Conservation (phyloP, 2,888 invertebrate species). For the Sturmia bella region DNA sequence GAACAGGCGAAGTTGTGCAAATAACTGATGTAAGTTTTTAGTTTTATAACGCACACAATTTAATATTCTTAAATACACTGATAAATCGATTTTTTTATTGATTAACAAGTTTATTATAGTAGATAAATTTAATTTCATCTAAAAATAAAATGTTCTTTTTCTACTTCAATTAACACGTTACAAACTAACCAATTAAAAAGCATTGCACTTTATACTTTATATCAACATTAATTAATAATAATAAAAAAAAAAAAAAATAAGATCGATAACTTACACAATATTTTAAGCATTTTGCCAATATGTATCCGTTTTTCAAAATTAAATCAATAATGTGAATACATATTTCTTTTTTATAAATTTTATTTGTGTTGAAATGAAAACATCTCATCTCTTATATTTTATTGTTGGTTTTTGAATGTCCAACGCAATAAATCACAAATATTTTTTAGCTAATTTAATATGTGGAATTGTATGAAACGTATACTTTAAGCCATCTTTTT, state of each 20-base stretch:
- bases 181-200: not conserved
- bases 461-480: too few species aligned
- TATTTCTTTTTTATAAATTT: not conserved
- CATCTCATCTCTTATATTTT: too few species aligned
- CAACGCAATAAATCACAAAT: too few species aligned
- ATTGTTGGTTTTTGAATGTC: too few species aligned
- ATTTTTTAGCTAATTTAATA: too few species aligned
- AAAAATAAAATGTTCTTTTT: not conserved
- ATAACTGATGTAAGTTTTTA: slow-evolving; percentile 88
- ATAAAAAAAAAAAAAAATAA: too few species aligned
- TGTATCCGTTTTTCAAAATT: not conserved
- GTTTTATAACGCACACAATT: slow-evolving; percentile 7
- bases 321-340: slow-evolving; percentile 8
- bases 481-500: too few species aligned
- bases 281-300: slow-evolving; percentile 44
- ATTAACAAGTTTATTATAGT: not conserved
- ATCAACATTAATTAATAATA: not conserved
- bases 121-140: slow-evolving; percentile 1
- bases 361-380: not conserved
- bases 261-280: slow-evolving; percentile 1
- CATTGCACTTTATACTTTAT: slow-evolving; percentile 46
- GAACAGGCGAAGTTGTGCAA: slow-evolving; percentile 93
- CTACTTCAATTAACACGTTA: not conserved
- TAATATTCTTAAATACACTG: not conserved
- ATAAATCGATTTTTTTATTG: slow-evolving; percentile 2